phyloP scores from a whole-genome alignment of 1,140 invertebrate genomes.

The Zaprionus lachaisei region DNA sequence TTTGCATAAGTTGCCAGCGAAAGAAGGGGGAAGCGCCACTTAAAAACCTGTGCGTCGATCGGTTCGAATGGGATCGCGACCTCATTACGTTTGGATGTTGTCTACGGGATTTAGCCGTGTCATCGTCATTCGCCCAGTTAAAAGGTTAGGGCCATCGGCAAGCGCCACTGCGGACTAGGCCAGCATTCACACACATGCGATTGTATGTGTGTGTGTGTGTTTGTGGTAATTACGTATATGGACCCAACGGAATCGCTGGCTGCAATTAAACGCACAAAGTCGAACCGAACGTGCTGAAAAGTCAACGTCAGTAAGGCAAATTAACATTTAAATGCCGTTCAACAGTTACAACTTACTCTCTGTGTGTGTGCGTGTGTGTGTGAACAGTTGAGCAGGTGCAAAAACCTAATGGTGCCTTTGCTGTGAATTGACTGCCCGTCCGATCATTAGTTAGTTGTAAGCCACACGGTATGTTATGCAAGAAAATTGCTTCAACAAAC shows the following conservation, averaged over 20 bases:
- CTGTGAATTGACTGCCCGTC: slow-evolving; percentile 22
- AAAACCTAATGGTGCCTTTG: slow-evolving; percentile 38
- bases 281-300: slow-evolving; percentile 54
- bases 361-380: slow-evolving; percentile 12
- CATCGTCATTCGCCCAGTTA: slow-evolving; percentile 38
- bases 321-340: slow-evolving; percentile 74
- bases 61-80: slow-evolving; percentile 31
- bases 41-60: slow-evolving; percentile 37
- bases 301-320: slow-evolving; percentile 54
- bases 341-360: slow-evolving; percentile 41
- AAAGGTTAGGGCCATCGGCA: slow-evolving; percentile 50
- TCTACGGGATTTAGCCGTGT: slow-evolving; percentile 37
- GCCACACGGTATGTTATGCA: slow-evolving; percentile 54
- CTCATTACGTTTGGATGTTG: slow-evolving; percentile 32
- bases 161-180: slow-evolving; percentile 30
- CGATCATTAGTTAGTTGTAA: slow-evolving; percentile 48
- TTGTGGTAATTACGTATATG: slow-evolving; percentile 32
- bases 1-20: slow-evolving; percentile 45
- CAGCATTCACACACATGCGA: slow-evolving; percentile 27
- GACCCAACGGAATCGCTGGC: slow-evolving; percentile 34
- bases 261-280: slow-evolving; percentile 68
- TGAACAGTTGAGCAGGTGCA: slow-evolving; percentile 37
- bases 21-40: slow-evolving; percentile 24
- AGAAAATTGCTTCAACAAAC: slow-evolving; percentile 35
- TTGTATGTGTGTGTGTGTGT: neutral